Percentiles rank a stretch among this genome's conserved stretches.
phyloP scores from a whole-genome alignment of 2,797 vertebrate genomes.

The Mionectes olivaceus region DNA sequence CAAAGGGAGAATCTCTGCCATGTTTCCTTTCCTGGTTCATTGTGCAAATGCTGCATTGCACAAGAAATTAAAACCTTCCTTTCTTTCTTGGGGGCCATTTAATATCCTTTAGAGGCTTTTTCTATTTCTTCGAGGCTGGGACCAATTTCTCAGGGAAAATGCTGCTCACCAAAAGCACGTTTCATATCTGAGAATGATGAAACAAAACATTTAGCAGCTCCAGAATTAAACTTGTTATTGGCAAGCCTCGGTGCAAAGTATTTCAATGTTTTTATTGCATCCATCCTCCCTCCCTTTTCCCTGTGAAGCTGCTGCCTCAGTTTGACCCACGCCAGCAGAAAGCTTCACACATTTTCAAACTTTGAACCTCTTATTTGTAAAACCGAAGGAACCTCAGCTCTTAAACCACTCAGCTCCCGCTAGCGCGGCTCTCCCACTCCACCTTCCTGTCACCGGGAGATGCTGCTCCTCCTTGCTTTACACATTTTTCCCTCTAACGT shows the following conservation, averaged over 20 bases:
- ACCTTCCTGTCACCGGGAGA: constrained; percentile 24
- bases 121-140: background rate
- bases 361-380: background rate
- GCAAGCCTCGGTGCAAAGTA: background rate
- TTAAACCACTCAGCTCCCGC: fast-evolving
- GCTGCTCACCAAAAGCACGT: background rate
- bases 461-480: background rate
- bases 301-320: background rate
- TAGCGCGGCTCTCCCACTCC: constrained; percentile 51
- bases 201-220: background rate
- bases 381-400: background rate
- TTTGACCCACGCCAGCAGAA: background rate
- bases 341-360: background rate
- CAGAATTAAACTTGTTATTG: background rate
- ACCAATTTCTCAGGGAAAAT: background rate
- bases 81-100: background rate
- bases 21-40: background rate
- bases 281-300: background rate
- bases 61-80: background rate
- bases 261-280: background rate
- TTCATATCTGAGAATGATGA: background rate
- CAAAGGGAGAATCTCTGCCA: background rate
- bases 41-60: background rate
- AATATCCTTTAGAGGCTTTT: background rate
- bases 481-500: fast-evolving